Conservation (phyloP, 2,888 invertebrate species). For the Spatulosminthurus flaviceps region DNA sequence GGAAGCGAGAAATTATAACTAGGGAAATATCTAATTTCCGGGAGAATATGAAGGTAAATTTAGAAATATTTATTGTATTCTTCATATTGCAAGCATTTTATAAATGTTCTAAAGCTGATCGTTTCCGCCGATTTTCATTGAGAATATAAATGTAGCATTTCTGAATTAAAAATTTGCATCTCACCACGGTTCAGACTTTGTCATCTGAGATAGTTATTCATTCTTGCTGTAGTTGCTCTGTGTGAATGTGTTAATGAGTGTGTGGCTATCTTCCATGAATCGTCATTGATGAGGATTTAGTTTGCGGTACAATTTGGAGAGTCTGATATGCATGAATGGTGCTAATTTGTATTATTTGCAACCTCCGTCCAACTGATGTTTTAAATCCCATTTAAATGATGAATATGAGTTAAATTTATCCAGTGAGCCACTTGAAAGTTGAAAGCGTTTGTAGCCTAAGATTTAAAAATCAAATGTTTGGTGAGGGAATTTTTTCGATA, state of each 20-base stretch:
- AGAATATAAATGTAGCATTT: neutral
- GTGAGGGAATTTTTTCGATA: slow-evolving; percentile 51
- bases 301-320: neutral
- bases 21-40: slow-evolving; percentile 98
- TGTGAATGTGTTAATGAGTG: neutral
- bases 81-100: neutral
- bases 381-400: too few relatives aligned
- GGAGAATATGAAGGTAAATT: slow-evolving; percentile 92
- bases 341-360: neutral
- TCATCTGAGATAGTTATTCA: neutral
- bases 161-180: neutral
- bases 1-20: slow-evolving; percentile 94
- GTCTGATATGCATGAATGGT: neutral
- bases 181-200: neutral
- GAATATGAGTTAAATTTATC: too few relatives aligned
- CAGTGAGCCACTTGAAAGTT: too few relatives aligned
- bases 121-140: too few relatives aligned
- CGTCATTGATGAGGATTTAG: neutral
- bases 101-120: too few relatives aligned
- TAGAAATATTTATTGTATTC: neutral
- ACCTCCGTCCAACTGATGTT: too few relatives aligned
- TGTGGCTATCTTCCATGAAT: neutral
- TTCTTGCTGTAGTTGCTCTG: neutral
- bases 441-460: slow-evolving; percentile 27
- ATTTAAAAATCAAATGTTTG: slow-evolving; percentile 22